phyloP scores from a whole-genome alignment of 2,888 invertebrate species.

The Protodeltote pygarga region DNA sequence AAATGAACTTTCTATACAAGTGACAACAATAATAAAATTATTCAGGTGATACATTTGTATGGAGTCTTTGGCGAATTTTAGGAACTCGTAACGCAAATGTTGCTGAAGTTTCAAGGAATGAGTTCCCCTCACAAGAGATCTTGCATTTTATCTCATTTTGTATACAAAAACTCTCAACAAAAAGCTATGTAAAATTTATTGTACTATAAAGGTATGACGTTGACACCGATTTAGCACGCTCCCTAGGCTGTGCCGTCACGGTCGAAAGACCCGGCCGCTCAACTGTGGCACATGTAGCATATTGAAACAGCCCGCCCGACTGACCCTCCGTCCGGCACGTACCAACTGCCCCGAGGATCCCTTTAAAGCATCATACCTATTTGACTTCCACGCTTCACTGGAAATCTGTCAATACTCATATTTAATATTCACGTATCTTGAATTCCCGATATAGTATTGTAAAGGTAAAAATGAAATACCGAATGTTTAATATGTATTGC shows the following conservation, averaged over 20 bases:
- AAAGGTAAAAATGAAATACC: conserved; percentile 42
- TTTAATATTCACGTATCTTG: conserved; percentile 57
- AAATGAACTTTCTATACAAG: no score
- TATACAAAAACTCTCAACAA: not conserved
- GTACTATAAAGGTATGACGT: conserved; percentile 21
- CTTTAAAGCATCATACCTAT: conserved; percentile 72
- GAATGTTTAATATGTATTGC: conserved; percentile 17
- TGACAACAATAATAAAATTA: no score
- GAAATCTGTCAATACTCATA: conserved; percentile 67
- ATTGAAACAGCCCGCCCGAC: conserved; percentile 79
- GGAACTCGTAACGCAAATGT: no score
- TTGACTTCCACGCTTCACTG: conserved; percentile 73
- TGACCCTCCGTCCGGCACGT: conserved; percentile 73
- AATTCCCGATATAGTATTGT: conserved; percentile 43
- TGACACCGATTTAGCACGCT: conserved; percentile 72
- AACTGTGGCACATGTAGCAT: conserved; percentile 72
- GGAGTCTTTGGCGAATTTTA: no score
- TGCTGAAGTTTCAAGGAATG: no score
- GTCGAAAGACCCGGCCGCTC: conserved; percentile 63
- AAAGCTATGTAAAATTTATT: not conserved
- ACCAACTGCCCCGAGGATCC: conserved; percentile 71
- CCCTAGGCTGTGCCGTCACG: conserved; percentile 60
- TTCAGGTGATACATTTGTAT: no score
- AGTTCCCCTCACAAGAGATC: no score
- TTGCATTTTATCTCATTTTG: no score